phyloP scores from a whole-genome alignment of 2,797 vertebrate genomes.

The Alosa sapidissima region DNA sequence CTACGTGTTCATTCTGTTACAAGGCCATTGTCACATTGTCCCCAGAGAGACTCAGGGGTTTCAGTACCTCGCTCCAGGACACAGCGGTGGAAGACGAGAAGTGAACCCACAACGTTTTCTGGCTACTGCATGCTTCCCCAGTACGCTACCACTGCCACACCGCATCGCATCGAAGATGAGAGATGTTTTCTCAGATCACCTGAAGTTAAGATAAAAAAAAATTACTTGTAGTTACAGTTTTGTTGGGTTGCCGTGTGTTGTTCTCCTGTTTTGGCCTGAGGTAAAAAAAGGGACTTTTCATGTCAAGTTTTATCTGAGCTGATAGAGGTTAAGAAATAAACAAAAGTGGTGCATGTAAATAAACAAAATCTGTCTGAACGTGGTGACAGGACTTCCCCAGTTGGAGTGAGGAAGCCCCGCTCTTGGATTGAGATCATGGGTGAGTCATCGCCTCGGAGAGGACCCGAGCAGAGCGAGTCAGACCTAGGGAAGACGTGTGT shows the following conservation, averaged over 20 bases:
- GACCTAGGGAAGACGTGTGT: background rate
- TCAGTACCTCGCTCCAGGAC: too few species aligned
- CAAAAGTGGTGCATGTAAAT: background rate
- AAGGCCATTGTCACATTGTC: too few species aligned
- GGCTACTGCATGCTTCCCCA: too few species aligned
- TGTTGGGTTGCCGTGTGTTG: background rate
- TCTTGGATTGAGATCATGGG: background rate
- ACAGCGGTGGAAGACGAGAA: too few species aligned
- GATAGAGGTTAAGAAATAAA: background rate
- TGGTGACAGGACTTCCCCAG: constrained; percentile 1
- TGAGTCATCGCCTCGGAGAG: background rate
- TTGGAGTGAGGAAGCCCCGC: constrained; percentile 1
- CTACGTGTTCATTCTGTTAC: too few species aligned
- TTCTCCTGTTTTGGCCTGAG: background rate
- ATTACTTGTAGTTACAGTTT: background rate
- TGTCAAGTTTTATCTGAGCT: background rate
- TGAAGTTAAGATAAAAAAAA: background rate
- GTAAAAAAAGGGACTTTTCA: background rate
- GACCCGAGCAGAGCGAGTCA: background rate
- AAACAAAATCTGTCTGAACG: background rate
- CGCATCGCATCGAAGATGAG: background rate
- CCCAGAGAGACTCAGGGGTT: too few species aligned
- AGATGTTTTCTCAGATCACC: background rate
- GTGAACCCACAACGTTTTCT: too few species aligned
- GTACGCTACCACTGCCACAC: too few species aligned